phyloP scores from a whole-genome alignment of 2,797 vertebrate genomes.

The Hyperoplus immaculatus region DNA sequence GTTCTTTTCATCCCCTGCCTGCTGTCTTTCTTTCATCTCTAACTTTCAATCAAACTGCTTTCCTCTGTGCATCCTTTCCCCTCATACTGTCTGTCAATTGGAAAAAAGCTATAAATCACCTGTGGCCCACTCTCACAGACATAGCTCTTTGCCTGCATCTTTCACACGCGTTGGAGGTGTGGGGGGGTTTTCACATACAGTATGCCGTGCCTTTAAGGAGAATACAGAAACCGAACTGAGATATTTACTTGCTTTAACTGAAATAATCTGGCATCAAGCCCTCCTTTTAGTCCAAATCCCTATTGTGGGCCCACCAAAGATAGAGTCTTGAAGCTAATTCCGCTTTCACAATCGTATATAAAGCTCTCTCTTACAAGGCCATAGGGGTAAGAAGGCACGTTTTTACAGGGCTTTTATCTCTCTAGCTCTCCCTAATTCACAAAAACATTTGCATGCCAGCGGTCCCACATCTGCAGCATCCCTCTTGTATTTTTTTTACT shows the following conservation, averaged over 20 bases:
- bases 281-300: conserved; percentile 2
- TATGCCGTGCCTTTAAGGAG: not conserved
- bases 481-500: conserved; percentile 17
- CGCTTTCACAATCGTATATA: conserved; percentile 43
- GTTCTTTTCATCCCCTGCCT: conserved; percentile 28
- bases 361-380: conserved; percentile 24
- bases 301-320: conserved; percentile 18
- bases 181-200: not conserved
- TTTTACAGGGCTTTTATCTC: conserved; percentile 32
- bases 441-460: conserved; percentile 20
- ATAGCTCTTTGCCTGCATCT: conserved; percentile 5
- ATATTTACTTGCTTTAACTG: conserved; percentile 5
- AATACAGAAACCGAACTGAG: not conserved
- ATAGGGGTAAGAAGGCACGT: conserved; percentile 34
- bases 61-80: conserved; percentile 21
- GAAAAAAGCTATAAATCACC: conserved; percentile 35
- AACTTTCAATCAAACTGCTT: conserved; percentile 45
- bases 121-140: not conserved
- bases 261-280: conserved; percentile 27
- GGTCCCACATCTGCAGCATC: conserved; percentile 33
- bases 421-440: conserved; percentile 25
- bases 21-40: conserved; percentile 23
- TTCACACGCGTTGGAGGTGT: conserved; percentile 14
- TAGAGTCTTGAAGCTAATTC: conserved; percentile 22
- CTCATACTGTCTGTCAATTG: conserved; percentile 47